Evolutionary conservation across 1,140 invertebrate species (phyloP), one percentile per base, ranked within the genome.

Genomic region (Tyrophagus putrescentiae): DNA sequence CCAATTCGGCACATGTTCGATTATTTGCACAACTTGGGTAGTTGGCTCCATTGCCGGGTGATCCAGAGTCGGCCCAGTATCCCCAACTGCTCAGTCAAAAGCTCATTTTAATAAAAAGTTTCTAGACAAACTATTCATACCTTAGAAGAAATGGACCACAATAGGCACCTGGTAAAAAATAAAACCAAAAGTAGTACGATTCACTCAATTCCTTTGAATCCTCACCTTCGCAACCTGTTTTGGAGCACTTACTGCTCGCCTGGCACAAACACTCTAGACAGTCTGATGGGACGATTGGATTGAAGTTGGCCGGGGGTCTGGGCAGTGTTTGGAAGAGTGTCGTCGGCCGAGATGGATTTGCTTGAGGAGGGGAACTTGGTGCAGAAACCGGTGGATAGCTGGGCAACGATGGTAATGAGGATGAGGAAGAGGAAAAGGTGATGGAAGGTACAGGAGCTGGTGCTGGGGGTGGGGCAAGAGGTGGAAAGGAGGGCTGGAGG

Each of bases 81-180:
- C 78, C 78, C 83, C 83, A 85, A 1, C 87, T n/a, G n/a, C n/a
- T n/a, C n/a, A n/a, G n/a, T n/a, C n/a, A n/a, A n/a, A n/a, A n/a
- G n/a, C n/a, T n/a, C n/a, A n/a, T n/a, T n/a, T n/a, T n/a, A n/a
- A n/a, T n/a, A n/a, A n/a, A n/a, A n/a, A n/a, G n/a, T n/a, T n/a
- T n/a, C n/a, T n/a, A n/a, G n/a, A n/a, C n/a, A n/a, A n/a, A n/a
- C n/a, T n/a, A n/a, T n/a, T n/a, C n/a, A n/a, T n/a, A n/a, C n/a
- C n/a, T 89, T 62, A 91, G 86, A 34, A 79, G 76, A 74, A 88
- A 90, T 9, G 87, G 79, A 1, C 87, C 87, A 64, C 87, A 90
- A 42, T 58, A 64, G n/a, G 62, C 27, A 7, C 60, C 36, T 41
- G 3, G 16, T n/a, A 6, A 36, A 18, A 60, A 27, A 9, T 11